Conservation (phyloP, 1,140 invertebrate species). For the Anastrepha obliqua region DNA sequence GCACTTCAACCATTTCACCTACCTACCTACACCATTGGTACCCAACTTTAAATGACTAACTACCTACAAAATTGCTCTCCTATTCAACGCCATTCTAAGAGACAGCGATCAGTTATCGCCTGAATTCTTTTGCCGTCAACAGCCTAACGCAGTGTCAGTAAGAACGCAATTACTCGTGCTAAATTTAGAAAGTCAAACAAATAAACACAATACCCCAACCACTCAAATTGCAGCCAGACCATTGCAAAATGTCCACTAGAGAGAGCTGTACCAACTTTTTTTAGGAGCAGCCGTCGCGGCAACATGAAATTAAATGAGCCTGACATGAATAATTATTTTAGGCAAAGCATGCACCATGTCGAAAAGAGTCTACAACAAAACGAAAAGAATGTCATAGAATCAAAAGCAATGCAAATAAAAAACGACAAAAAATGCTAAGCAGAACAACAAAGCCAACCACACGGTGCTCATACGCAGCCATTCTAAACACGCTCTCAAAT, state of each 20-base stretch:
- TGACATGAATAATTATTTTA: conserved; percentile 41
- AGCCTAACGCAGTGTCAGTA: not conserved
- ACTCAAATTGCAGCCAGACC: not conserved
- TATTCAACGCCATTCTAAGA: no score
- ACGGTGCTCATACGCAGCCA: not conserved
- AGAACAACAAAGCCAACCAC: not conserved
- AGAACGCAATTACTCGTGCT: not conserved
- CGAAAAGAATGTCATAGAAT: not conserved
- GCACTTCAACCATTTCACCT: no score
- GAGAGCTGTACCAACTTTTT: conserved; percentile 3
- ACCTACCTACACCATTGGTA: no score
- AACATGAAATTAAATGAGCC: conserved; percentile 46
- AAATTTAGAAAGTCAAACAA: not conserved
- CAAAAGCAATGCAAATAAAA: no score
- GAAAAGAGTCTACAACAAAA: not conserved
- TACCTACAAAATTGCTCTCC: no score
- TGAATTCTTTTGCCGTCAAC: not conserved
- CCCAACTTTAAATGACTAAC: no score
- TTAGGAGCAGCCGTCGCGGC: not conserved
- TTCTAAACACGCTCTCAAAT: conserved; percentile 4
- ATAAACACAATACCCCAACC: not conserved
- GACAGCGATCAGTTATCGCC: not conserved
- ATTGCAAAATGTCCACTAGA: not conserved
- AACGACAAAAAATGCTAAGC: no score
- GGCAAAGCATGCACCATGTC: not conserved